Evolutionary conservation across 2,888 invertebrate genomes (phyloP).

Genomic region (Luperina testacea): DNA sequence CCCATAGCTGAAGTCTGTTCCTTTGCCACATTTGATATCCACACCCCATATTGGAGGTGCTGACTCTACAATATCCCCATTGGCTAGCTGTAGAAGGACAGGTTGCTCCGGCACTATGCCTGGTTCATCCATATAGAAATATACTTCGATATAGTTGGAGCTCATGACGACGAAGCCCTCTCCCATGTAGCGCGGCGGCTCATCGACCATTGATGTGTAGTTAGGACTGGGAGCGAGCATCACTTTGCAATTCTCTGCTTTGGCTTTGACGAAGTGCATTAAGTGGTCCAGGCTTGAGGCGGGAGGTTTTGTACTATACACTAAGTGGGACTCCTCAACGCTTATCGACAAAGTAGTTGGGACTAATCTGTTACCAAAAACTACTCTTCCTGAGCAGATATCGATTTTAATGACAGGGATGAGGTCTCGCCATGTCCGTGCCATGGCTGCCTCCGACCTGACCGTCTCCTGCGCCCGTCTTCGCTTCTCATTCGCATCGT

Average conservation of each 20-base stretch:
- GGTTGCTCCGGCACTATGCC: slow-evolving; percentile 98
- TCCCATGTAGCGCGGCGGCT: slow-evolving; percentile 98
- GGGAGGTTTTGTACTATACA: slow-evolving; percentile 98
- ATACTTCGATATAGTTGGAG: slow-evolving; percentile 97
- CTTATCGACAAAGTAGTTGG: slow-evolving; percentile 98
- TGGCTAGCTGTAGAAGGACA: slow-evolving; percentile 96
- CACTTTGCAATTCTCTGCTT: slow-evolving; percentile 98
- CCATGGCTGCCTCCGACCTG: slow-evolving; percentile 95
- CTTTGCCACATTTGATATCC: slow-evolving; percentile 98
- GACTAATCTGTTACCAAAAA: slow-evolving; percentile 98
- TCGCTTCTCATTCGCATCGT: slow-evolving; percentile 91
- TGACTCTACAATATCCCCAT: slow-evolving; percentile 97
- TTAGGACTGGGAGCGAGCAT: slow-evolving; percentile 99
- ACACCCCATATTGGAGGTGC: slow-evolving; percentile 98
- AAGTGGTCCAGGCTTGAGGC: slow-evolving; percentile 97
- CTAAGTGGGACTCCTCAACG: slow-evolving; percentile 98
- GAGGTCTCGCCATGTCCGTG: slow-evolving; percentile 97
- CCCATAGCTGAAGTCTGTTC: slow-evolving; percentile 98
- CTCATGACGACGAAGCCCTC: slow-evolving; percentile 99
- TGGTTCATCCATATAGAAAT: slow-evolving; percentile 99
- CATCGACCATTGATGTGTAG: slow-evolving; percentile 97
- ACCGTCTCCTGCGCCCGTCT: slow-evolving; percentile 87
- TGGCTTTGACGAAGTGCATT: slow-evolving; percentile 98
- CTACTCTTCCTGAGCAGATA: slow-evolving; percentile 96
- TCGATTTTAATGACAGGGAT: slow-evolving; percentile 99